A percentile compares a stretch with the other conserved stretches of the same genome.
These are phyloP conservation scores for Pseudochirops cupreus DNA, from an alignment of 2,797 vertebrate genomes.

Conservation along the genomic window DNA sequence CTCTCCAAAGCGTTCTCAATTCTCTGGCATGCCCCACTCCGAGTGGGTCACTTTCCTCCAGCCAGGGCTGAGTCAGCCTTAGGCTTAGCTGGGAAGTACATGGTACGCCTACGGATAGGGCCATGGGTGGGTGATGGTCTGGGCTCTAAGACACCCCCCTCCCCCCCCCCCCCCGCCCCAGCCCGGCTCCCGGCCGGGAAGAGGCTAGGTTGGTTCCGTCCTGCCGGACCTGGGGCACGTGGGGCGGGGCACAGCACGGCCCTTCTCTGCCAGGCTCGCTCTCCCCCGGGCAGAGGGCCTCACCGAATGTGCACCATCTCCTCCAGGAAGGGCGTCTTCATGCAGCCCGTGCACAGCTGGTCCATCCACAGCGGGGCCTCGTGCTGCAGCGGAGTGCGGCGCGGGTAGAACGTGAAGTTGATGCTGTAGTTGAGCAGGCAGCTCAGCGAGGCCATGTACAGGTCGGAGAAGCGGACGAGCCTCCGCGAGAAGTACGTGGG, in stretches of 20 bases:
- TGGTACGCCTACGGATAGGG: not conserved
- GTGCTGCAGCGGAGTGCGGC: constrained; percentile 88
- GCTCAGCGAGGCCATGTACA: constrained; percentile 91
- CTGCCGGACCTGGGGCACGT: constrained; percentile 57
- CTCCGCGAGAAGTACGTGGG: constrained; percentile 89
- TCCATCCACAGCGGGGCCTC: constrained; percentile 90
- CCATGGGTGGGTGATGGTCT: not conserved
- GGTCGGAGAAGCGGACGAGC: constrained; percentile 88
- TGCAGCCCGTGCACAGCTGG: constrained; percentile 89
- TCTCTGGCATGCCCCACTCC: not conserved
- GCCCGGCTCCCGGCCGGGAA: not conserved
- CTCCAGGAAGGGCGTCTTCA: constrained; percentile 89
- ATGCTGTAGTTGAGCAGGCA: constrained; percentile 87
- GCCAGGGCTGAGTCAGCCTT: not conserved
- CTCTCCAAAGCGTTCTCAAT: not conserved
- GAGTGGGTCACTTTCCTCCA: not conserved
- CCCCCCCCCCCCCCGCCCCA: no score
- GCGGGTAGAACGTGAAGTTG: constrained; percentile 89
- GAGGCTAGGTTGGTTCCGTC: not conserved
- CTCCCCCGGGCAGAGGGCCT: constrained; percentile 26
- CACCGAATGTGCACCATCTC: constrained; percentile 89
- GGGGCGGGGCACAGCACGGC: not conserved
- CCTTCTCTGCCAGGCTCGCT: constrained; percentile 62
- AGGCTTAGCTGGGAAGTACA: not conserved
- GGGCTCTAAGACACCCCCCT: no score